Conservation (phyloP, 2,888 invertebrate genomes). For the Neocrepidodera transversa region DNA sequence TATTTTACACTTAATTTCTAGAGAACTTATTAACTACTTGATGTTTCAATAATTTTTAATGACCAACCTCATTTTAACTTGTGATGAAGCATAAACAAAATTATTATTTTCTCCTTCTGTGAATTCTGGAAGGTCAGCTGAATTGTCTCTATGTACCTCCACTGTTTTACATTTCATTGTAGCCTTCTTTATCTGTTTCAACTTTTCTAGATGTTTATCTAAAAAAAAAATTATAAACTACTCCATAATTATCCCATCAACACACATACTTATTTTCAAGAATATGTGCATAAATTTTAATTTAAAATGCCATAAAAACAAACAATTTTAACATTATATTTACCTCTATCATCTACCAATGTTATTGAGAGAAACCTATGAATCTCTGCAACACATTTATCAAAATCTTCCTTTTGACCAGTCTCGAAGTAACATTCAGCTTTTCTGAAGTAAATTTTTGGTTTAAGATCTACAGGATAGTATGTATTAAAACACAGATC, state of each 20-base stretch:
- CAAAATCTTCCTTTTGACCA: slow-evolving; percentile 46
- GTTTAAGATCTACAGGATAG: slow-evolving; percentile 68
- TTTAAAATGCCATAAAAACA: neutral
- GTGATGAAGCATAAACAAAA: slow-evolving; percentile 65
- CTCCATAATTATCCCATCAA: neutral
- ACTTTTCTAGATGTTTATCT: slow-evolving; percentile 51
- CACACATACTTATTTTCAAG: neutral
- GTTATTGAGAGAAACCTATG: slow-evolving; percentile 43
- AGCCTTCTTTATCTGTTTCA: slow-evolving; percentile 50
- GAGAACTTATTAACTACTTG: neutral
- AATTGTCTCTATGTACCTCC: slow-evolving; percentile 44
- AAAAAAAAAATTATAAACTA: slow-evolving; percentile 29
- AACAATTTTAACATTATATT: slow-evolving; percentile 2
- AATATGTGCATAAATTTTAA: too few species aligned
- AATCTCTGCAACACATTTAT: slow-evolving; percentile 47
- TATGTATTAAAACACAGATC: slow-evolving; percentile 66
- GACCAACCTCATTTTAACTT: slow-evolving; percentile 60
- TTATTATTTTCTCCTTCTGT: slow-evolving; percentile 62
- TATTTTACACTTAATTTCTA: too few species aligned
- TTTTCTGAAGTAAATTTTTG: slow-evolving; percentile 72
- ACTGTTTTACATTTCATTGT: slow-evolving; percentile 40
- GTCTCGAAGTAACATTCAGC: slow-evolving; percentile 70
- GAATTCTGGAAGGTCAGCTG: slow-evolving; percentile 58
- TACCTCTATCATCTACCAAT: slow-evolving; percentile 48
- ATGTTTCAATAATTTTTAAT: slow-evolving; percentile 1